A percentile compares a stretch with the other conserved stretches of the same genome.
These are phyloP conservation scores for Cotesia typhae DNA, from an alignment of 1,140 invertebrate species.

Conservation along the genomic window DNA sequence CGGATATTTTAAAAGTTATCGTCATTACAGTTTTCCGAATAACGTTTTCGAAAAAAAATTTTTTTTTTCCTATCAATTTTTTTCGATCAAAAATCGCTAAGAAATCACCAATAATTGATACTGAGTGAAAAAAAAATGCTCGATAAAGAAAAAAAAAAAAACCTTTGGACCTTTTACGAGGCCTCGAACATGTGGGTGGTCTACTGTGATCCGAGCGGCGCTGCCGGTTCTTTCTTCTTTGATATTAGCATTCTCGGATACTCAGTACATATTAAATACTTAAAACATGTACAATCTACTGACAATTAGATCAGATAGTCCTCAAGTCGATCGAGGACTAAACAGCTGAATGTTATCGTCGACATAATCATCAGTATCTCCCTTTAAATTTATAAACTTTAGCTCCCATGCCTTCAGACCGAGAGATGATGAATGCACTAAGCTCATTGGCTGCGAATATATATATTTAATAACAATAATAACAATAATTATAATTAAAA, in stretches of 20 bases:
- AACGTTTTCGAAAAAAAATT: too few relatives aligned
- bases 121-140: constrained; percentile 16
- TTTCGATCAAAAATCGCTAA: too few relatives aligned
- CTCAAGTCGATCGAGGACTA: constrained; percentile 26
- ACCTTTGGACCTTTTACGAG: constrained; percentile 27
- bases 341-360: constrained; percentile 26
- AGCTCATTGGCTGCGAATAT: constrained; percentile 54
- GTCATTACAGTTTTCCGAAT: too few relatives aligned
- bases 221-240: constrained; percentile 20
- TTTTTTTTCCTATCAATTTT: too few relatives aligned
- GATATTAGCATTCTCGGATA: too few relatives aligned
- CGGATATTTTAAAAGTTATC: too few relatives aligned
- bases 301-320: constrained; percentile 18
- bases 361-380: not conserved
- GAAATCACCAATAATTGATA: not conserved
- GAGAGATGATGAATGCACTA: constrained; percentile 49
- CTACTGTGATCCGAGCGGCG: constrained; percentile 18
- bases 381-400: constrained; percentile 3
- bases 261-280: not conserved
- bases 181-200: constrained; percentile 31
- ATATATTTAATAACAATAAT: constrained; percentile 42
- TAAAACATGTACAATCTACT: constrained; percentile 6
- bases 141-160: constrained; percentile 18
- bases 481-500: constrained; percentile 27
- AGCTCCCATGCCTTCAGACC: constrained; percentile 3